Percentiles rank a stretch among this genome's conserved stretches.
Evolutionary conservation across 1,140 invertebrate genomes (phyloP).

Genomic region (Chelonus insularis): DNA sequence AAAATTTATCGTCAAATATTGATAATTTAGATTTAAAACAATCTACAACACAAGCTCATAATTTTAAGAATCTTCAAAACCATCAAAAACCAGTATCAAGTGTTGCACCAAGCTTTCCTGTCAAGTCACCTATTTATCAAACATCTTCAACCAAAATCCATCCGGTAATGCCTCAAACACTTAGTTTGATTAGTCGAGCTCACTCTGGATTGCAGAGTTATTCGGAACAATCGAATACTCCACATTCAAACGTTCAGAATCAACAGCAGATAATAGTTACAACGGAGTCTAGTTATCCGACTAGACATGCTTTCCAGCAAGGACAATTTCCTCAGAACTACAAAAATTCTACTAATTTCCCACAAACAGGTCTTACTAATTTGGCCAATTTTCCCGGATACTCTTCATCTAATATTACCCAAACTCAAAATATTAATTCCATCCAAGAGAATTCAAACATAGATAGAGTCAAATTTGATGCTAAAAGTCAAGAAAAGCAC

Average conservation of each 20-base stretch:
- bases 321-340: slow-evolving; percentile 28
- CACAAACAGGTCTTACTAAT: slow-evolving; percentile 18
- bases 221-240: slow-evolving; percentile 7
- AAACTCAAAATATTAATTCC: slow-evolving; percentile 35
- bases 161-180: slow-evolving; percentile 77
- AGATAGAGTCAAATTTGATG: slow-evolving; percentile 1
- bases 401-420: slow-evolving; percentile 37
- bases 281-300: slow-evolving; percentile 40
- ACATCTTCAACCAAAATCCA: slow-evolving; percentile 80
- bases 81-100: slow-evolving; percentile 78
- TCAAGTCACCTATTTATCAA: slow-evolving; percentile 77
- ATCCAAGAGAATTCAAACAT: slow-evolving; percentile 12
- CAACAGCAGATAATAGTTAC: slow-evolving; percentile 25
- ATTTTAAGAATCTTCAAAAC: slow-evolving; percentile 47
- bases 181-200: slow-evolving; percentile 58
- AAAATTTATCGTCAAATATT: slow-evolving; percentile 38
- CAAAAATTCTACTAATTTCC: slow-evolving; percentile 39
- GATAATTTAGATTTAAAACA: slow-evolving; percentile 39
- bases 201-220: slow-evolving; percentile 52
- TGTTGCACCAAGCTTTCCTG: slow-evolving; percentile 73
- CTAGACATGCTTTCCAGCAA: slow-evolving; percentile 41
- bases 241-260: slow-evolving; percentile 22
- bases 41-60: slow-evolving; percentile 35
- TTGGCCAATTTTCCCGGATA: slow-evolving; percentile 34
- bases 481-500: slow-evolving; percentile 28